Conservation (phyloP, 2,888 invertebrate species). For the Microplitis manilae region DNA sequence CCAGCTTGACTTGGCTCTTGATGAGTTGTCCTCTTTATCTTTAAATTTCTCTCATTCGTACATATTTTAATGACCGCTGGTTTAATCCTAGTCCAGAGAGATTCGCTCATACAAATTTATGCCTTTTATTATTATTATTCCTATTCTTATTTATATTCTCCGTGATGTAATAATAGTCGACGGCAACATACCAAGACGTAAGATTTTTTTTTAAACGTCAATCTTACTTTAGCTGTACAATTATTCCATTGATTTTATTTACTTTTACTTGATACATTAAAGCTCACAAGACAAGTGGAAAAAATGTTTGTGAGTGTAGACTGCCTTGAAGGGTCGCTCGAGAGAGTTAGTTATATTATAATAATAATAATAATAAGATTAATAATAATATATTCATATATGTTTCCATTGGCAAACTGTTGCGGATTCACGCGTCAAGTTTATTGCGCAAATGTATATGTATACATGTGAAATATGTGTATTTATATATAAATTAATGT, state of each 20-base stretch:
- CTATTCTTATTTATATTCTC: background rate
- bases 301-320: conserved; percentile 3
- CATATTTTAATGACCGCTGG: background rate
- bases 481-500: conserved; percentile 2
- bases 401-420: background rate
- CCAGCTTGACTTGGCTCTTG: background rate
- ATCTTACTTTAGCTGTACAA: background rate
- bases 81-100: background rate
- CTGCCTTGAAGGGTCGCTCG: conserved; percentile 32
- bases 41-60: background rate
- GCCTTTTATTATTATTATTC: too few species aligned
- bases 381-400: background rate
- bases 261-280: background rate
- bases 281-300: background rate
- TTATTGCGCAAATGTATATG: conserved; percentile 5
- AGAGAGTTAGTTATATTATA: conserved; percentile 6
- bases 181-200: background rate
- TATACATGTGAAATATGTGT: conserved; percentile 1
- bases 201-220: background rate
- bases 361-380: background rate
- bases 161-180: background rate
- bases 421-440: background rate
- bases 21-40: conserved; percentile 1
- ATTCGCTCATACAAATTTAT: background rate
- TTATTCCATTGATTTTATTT: background rate